Evolutionary conservation across 1,140 invertebrate genomes (phyloP), one percentile per base, ranked within the genome.

Genomic region (Helicoverpa armigera): DNA sequence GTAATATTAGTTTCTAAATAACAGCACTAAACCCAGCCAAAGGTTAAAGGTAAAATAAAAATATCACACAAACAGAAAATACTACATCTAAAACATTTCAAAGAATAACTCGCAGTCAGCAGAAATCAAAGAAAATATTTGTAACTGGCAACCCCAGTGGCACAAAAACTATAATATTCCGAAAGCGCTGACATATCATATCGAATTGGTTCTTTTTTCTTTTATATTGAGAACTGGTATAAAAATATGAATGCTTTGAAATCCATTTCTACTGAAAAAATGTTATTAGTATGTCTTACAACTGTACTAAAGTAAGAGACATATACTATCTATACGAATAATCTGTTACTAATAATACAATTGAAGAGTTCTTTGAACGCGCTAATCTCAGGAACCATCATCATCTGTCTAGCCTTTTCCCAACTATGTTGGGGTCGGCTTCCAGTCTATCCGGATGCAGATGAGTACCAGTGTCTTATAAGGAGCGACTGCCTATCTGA

Each of bases 71-170:
- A 23, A 23, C 18, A 29, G 18, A 58, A 23, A 31, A 31, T 13
- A 31, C 5, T 61, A 31, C 23, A 23, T 61, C 23, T 13, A 61
- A 61, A 29, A 61, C 23, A 14, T 61, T 56, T 16, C 48, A 12
- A 72, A 51, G 13, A 72, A 51, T 18, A 54, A 7, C 2, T 53
- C 50, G 5, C 13, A 3, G 18, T 53, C 51, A 61, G 58, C 58
- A 61, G 58, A 31, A 61, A 61, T 61, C 23, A 61, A 61, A 61
- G 23, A 61, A 61, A 61, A 31, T 23, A 31, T 61, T 61, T 61
- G 58, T 23, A 31, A 61, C 58, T 29, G 14, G 58, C 58, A 61
- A 31, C 23, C 12, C 58, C 3, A 3, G 23, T 60, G 23, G 3
- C 58, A 18, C 23, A 61, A 31, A 61, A 61, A 61, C 58, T 61